Conservation (phyloP, 1,140 invertebrate species). For the Lepidotrigona ventralis region DNA sequence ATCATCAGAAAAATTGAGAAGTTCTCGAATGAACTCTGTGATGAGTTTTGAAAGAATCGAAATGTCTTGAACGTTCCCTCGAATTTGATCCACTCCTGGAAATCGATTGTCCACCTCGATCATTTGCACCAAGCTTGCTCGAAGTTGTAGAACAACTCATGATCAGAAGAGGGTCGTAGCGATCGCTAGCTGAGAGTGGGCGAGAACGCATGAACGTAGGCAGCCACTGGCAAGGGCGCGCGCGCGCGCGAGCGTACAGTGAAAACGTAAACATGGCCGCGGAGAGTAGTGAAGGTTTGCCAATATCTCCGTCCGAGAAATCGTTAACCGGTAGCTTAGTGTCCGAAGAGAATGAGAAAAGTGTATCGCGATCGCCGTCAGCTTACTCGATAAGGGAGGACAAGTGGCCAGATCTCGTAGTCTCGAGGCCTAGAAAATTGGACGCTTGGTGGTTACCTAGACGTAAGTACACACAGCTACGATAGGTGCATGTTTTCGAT, state of each 20-base stretch:
- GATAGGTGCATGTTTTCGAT: constrained; percentile 43
- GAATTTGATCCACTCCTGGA: no score
- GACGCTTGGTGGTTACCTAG: constrained; percentile 77
- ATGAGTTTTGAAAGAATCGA: no score
- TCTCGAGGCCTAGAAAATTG: constrained; percentile 78
- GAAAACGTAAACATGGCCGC: constrained; percentile 79
- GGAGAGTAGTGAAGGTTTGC: constrained; percentile 79
- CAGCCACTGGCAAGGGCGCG: constrained; percentile 15
- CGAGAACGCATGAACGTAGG: not conserved
- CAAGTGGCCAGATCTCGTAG: constrained; percentile 80
- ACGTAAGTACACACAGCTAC: constrained; percentile 73
- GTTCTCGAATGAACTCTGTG: no score
- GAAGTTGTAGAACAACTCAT: not conserved
- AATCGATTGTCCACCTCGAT: not conserved
- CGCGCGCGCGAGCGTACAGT: constrained; percentile 48
- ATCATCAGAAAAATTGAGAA: no score
- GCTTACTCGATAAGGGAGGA: constrained; percentile 80
- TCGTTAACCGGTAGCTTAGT: constrained; percentile 75
- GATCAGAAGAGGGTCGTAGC: not conserved
- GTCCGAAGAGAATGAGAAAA: constrained; percentile 78
- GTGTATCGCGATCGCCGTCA: constrained; percentile 80
- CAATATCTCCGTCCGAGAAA: constrained; percentile 80
- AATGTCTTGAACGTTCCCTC: no score
- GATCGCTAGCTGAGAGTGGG: not conserved
- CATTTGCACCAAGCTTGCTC: not conserved